These are phyloP conservation scores for Andinoacara biseriatus DNA, from an alignment of 2,113 vertebrate genomes.

Conservation along the genomic window DNA sequence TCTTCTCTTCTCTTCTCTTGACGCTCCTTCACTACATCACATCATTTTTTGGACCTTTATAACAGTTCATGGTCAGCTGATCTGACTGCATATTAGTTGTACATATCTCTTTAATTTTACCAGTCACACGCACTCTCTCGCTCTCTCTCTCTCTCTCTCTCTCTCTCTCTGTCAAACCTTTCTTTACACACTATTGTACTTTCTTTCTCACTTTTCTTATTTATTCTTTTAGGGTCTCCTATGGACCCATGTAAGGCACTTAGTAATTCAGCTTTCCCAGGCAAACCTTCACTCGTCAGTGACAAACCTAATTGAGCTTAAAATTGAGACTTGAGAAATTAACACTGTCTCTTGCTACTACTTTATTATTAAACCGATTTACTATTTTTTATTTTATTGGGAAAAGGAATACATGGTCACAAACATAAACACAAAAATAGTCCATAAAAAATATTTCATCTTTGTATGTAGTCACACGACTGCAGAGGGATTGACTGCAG, in stretches of 20 bases:
- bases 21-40: background rate
- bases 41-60: constrained; percentile 18
- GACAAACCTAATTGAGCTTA: constrained; percentile 52
- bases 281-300: constrained; percentile 8
- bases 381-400: background rate
- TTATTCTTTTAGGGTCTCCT: background rate
- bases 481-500: background rate
- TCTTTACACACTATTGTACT: background rate
- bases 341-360: background rate
- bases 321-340: constrained; percentile 41
- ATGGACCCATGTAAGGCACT: background rate
- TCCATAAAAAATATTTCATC: background rate
- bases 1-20: background rate
- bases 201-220: background rate
- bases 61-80: constrained; percentile 41
- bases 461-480: background rate
- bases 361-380: background rate
- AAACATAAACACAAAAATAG: background rate
- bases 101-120: constrained; percentile 17
- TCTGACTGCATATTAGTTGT: constrained; percentile 1
- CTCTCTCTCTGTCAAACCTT: background rate
- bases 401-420: background rate
- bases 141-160: background rate
- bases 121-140: background rate
- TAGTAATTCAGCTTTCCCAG: background rate